Evolutionary conservation across 2,888 invertebrate species (phyloP), one percentile per base, ranked within the genome.

Genomic region (Drosophila neotestacea): DNA sequence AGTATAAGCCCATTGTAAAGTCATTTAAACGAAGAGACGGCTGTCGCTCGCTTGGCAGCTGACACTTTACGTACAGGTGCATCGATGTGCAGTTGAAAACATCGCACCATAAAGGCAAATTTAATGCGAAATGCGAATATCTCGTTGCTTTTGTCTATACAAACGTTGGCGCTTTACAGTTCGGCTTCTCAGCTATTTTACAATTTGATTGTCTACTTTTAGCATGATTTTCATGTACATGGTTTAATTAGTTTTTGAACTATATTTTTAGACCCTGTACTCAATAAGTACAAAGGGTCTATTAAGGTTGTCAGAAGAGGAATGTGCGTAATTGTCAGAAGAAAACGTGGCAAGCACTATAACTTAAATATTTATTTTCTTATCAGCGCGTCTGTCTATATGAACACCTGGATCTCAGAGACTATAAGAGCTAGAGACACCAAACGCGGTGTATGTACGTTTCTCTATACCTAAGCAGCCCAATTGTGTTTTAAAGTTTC

Each of bases 31-130:
- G 48, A 56, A 39, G 42, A 61, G 48, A 46, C 38, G 48, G 50
- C 70, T 48, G 63, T 62, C 58, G 41, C 48, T 54, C 11, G 38
- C 38, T 36, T 63, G 78, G 73, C 73, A 73, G 70, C 66, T 78
- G 78, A 81, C 66, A 78, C 71, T 69, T 54, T 56, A 36, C 34
- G 66, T 78, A 67, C 79, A 79, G 81, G 79, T 79, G 79, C 79
- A 69, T 51, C 50, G 56, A 66, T 58, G 52, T 67, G 59, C 46
- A 63, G 54, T 63, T 55, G 16, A 38, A 50, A 44, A 27, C 61
- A 62, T 46, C 30, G 75, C 67, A 59, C 46, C 51, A 63, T 62
- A 70, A 58, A 22, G 50, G 16, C 38, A 55, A 61, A 54, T 60
- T 38, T 36, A 52, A 61, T 61, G 48, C 39, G 58, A 16, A 61